phyloP scores from a whole-genome alignment of 2,797 vertebrate genomes.

The Arremon aurantiirostris region DNA sequence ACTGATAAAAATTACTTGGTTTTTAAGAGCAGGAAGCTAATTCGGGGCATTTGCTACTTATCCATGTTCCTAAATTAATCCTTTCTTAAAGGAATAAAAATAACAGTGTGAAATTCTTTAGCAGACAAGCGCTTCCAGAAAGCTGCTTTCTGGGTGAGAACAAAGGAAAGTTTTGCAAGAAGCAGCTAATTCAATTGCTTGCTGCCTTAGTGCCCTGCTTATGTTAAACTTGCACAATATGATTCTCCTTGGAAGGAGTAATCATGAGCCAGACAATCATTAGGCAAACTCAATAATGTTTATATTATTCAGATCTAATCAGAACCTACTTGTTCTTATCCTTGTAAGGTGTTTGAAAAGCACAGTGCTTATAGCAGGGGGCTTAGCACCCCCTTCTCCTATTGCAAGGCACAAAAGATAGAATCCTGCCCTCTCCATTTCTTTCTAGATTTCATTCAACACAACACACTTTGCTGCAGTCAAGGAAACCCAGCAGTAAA shows the following conservation, averaged over 20 bases:
- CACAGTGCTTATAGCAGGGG: slow-evolving; percentile 3
- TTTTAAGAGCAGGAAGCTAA: background rate
- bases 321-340: slow-evolving; percentile 49
- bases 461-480: background rate
- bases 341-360: slow-evolving; percentile 53
- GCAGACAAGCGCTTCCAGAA: background rate
- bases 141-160: background rate
- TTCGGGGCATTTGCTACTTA: background rate
- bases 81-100: background rate
- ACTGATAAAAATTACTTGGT: background rate
- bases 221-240: background rate
- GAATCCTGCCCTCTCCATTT: background rate
- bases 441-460: background rate
- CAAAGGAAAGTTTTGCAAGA: slow-evolving; percentile 18
- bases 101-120: background rate
- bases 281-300: slow-evolving; percentile 60
- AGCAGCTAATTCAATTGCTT: slow-evolving; percentile 5
- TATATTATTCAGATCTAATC: slow-evolving; percentile 63
- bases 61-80: background rate
- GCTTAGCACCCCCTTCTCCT: background rate
- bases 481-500: background rate
- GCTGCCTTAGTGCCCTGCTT: background rate
- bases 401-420: background rate
- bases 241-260: slow-evolving; percentile 41
- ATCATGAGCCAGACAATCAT: slow-evolving; percentile 49